Evolutionary conservation across 2,888 invertebrate genomes (phyloP).

Genomic region (Xestia rhomboidea): DNA sequence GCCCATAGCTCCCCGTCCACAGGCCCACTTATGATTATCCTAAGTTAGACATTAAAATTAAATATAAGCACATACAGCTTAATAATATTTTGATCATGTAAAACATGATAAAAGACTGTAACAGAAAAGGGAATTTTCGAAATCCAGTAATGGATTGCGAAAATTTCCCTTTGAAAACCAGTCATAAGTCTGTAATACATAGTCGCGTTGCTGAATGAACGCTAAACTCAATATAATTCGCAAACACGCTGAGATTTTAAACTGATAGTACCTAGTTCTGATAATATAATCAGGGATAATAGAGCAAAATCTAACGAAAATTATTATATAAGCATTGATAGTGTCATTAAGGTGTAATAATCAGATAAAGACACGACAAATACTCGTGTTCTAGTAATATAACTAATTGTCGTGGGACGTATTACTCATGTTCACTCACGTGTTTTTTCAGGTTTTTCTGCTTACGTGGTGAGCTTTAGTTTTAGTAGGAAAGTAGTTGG

Average conservation of each 20-base stretch:
- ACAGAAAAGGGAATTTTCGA: not conserved
- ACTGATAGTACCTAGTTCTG: conserved; percentile 10
- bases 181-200: not conserved
- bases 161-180: not conserved
- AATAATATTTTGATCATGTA: too few relatives aligned
- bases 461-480: not conserved
- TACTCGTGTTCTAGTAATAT: conserved; percentile 4
- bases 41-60: not conserved
- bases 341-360: not conserved
- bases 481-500: not conserved
- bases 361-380: conserved; percentile 15
- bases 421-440: not conserved
- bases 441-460: not conserved
- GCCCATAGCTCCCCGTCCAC: too few relatives aligned
- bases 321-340: conserved; percentile 20
- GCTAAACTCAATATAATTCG: not conserved
- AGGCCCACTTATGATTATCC: too few relatives aligned
- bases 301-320: conserved; percentile 7
- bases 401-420: not conserved
- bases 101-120: not conserved
- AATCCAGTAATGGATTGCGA: not conserved
- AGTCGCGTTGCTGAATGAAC: not conserved
- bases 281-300: conserved; percentile 16
- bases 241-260: conserved; percentile 5
- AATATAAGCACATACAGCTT: not conserved